Evolutionary conservation across 2,888 invertebrate species (phyloP), one percentile per base, ranked within the genome.

Genomic region (Polymixis flavicincta): DNA sequence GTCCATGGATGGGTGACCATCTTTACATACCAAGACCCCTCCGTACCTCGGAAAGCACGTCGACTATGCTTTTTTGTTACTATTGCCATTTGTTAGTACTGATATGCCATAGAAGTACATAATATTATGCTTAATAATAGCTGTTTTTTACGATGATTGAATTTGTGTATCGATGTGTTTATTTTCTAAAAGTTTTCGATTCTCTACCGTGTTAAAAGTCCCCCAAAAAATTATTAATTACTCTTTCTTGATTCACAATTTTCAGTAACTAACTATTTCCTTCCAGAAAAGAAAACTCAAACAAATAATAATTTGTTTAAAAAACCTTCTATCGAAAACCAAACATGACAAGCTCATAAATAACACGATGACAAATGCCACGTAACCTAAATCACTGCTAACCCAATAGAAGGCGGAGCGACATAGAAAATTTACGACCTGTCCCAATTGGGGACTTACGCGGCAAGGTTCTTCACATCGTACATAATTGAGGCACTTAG

Each of bases 401-500:
- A 80, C 60, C 19, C 65, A 69, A 55, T 63, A 68, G 32, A 28
- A 54, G 50, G 28, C 32, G 55, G 52, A 32, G 17, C 9, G 28
- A 59, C 63, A 72, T 74, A 66, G 52, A 83, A 67, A 74, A 83
- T 85, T 68, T 81, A 81, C 74, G 65, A 69, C 48, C 61, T 45
- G 69, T 70, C 64, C 59, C 64, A 17, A 71, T 71, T 71, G 54
- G 25, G 19, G 78, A 79, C 72, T 48, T 60, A 83, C 82, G 66
- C 45, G 75, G 28, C 22, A 67, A 71, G 19, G 74, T 80, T 74
- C 80, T 84, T 64, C 74, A 42, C 59, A 11, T 48, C 52, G 60
- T 86, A 72, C 78, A 87, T 82, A 75, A 82, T 87, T 82, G 75
- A 87, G 67, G 25, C 59, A 25, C 45, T 48, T 55, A 67, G 75